Base-by-base conservation (phyloP, 2,113 vertebrate genomes). In the Oryzias javanicus region DNA sequence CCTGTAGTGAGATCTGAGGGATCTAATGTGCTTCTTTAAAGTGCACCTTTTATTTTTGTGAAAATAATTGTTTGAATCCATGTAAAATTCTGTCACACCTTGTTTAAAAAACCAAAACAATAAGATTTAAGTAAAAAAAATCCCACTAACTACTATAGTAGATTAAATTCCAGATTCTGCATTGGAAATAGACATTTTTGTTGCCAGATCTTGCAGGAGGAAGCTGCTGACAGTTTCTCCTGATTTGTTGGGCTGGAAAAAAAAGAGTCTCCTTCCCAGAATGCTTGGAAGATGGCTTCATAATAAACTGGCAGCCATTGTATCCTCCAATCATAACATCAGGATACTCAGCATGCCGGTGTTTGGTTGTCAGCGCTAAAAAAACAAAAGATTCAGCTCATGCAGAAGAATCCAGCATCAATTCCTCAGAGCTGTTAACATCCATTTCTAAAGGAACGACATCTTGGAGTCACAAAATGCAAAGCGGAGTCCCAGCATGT, bases 401-500 rank as follows among this genome's bases (percentile, higher is more conserved):
- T 35, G 29, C 29, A 35, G 29, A 10, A 35, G 29, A 10, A 35
- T 8, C 29, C 29, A 10, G 8, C 29, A 35, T 35, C 7, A 8
- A 35, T 35, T 35, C 8, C 29, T 35, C 29, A 1, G 7, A 35
- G 35, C 35, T 35, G 35, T 35, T 54, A 60, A 29, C 44, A 53
- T 16, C 2, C 53, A 48, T 15, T 25, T 19, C 45, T 47, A 4
- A 0, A 25, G n/a, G 20, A 4, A 14, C 42, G 15, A 47, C n/a
- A 44, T 64, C 49, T 41, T 41, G 8, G 51, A 13, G n/a, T 55
- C 17, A 68, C 49, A 35, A 12, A 35, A 54, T 54, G 55, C 46
- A 41, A 46, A 46, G 35, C 42, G 4, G 27, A 63, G 42, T 40
- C 13, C 5, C 19, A 19, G 40, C 42, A 18, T 22, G 20, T 74